Evolutionary conservation across 1,140 invertebrate species (phyloP).

Genomic region (Euura saliciscinereae): DNA sequence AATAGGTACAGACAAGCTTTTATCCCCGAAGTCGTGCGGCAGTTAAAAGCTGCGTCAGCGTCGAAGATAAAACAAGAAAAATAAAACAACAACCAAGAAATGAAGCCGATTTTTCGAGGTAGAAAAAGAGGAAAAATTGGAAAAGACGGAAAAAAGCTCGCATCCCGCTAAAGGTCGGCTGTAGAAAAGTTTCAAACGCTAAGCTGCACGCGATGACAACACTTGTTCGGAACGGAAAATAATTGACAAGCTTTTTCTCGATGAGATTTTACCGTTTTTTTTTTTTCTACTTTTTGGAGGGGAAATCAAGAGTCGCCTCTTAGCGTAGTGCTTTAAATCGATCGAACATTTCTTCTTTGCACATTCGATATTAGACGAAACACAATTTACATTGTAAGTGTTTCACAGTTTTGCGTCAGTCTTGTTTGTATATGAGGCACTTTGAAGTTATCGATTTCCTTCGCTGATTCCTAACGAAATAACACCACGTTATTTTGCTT

Average conservation of each 20-base stretch:
- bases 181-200: not conserved
- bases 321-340: not conserved
- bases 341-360: not conserved
- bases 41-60: constrained; percentile 1
- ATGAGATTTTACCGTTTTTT: not conserved
- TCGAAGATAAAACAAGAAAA: constrained; percentile 2
- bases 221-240: not conserved
- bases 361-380: not conserved
- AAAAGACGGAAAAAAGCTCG: not conserved
- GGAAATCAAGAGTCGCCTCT: not conserved
- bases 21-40: not conserved
- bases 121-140: not conserved
- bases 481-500: too few relatives aligned
- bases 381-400: not conserved
- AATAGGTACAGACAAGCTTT: too few relatives aligned
- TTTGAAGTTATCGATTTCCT: not conserved
- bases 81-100: not conserved
- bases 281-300: not conserved
- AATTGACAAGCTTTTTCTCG: not conserved
- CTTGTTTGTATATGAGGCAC: not conserved
- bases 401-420: not conserved
- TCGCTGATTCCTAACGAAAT: too few relatives aligned
- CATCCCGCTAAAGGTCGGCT: not conserved
- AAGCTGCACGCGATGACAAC: not conserved
- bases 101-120: not conserved